Base-by-base conservation (phyloP, 2,113 vertebrate genomes). In the Symphodus melops region DNA sequence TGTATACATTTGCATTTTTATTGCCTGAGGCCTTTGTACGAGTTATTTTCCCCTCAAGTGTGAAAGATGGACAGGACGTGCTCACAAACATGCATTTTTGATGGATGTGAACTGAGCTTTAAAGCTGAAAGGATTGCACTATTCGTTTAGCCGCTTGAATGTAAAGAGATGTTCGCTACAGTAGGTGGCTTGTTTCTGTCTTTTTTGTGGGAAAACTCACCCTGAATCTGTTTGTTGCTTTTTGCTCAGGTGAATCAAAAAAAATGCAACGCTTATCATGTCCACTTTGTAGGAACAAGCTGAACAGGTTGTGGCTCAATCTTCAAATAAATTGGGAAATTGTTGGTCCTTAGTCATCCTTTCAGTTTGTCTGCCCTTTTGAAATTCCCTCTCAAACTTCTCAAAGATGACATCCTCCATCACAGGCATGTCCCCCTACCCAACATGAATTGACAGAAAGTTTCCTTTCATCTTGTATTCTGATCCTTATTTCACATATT, bases 1-100 rank as follows among this genome's bases (percentile, higher is more conserved):
- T 59, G 41, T 70, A 75, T 59, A 61, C 52, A 83, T 89, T 88
- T 83, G 69, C 86, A 88, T 85, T 84, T 85, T 77, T 82, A 89
- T 87, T 81, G 82, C 72, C 80, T 48, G 33, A 66, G 65, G 74
- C 75, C 14, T 44, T 56, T 78, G 21, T 60, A 63, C 70, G 58
- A 77, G 42, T 70, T 44, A 83, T 82, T 75, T 52, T 86, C 39
- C 64, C 4, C 48, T 75, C 59, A 82, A 79, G 69, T 86, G 73
- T 75, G 65, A 19, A 64, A 68, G 53, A 77, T n/a, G 59, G 72
- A 82, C 72, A 76, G 48, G 37, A 63, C 66, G 42, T 3, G 1
- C 39, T 72, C 1, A 36, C 63, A 63, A 41, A 20, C 14, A 3
- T 13, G 46, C 33, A 1, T 39, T 49, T 72, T 72, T 68, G 49